Base-by-base conservation (phyloP, 2,113 vertebrate genomes). In the Crotalus viridis region DNA sequence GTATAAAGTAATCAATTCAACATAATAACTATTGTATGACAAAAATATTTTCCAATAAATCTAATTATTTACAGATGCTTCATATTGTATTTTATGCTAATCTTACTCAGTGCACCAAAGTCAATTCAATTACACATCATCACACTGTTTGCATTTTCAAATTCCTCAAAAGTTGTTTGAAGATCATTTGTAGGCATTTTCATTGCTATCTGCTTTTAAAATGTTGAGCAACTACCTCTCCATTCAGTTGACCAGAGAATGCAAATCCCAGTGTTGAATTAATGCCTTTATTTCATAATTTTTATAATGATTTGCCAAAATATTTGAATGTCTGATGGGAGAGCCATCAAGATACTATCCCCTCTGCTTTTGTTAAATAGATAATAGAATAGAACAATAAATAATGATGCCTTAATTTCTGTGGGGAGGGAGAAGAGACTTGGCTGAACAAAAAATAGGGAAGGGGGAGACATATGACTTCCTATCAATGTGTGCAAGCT, bases 41-140 rank as follows among this genome's bases (percentile, higher is more conserved):
- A 91, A 12, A 89, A 85, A 54, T 89, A 91, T 93, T 93, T 89
- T 93, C 86, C 87, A 91, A 91, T 91, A 93, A 91, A 93, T n/a
- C 33, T 43, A 90, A 87, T 91, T 86, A 89, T 89, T 64, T 93
- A 91, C 57, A 86, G 48, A 13, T 93, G 28, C 3, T 33, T 86
- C 12, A n/a, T 91, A 56, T 91, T 43, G 28, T 59, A 4, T 91
- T 52, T 91, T 89, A 33, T 91, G 28, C 52, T 43, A 43, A 48
- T 26, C n/a, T 48, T 61, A 26, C 10, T 59, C 12, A 85, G 33
- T 88, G 19, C 57, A 24, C 19, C 24, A 33, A 64, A 69, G 64
- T 15, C 28, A 69, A 33, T 33, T 57, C 74, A 81, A 17, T 43
- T 81, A 33, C 74, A 43, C 39, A 21, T 43, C 19, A 81, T 43